These are phyloP conservation scores for Hirtodrosophila confusa DNA, from an alignment of 2,888 invertebrate genomes.

Conservation along the genomic window DNA sequence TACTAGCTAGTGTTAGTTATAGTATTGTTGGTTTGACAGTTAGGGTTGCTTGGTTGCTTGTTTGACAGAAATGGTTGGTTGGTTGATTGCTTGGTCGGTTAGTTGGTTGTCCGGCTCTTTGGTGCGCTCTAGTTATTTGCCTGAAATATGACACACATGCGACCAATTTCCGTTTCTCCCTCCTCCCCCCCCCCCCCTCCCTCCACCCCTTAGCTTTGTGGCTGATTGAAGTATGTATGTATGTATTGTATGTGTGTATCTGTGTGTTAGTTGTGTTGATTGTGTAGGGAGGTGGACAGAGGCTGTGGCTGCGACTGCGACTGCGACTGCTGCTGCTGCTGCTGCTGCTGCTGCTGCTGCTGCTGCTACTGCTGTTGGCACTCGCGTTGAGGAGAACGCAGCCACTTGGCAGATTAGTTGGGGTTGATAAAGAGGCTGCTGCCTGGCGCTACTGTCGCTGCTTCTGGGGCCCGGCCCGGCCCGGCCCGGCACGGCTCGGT, in stretches of 20 bases:
- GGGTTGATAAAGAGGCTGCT: slow-evolving; percentile 48
- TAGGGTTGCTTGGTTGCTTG: neutral
- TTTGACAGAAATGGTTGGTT: neutral
- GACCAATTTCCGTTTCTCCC: slow-evolving; percentile 21
- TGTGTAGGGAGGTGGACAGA: neutral
- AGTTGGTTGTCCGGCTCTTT: no score
- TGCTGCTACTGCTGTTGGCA: slow-evolving; percentile 21
- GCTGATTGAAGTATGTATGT: slow-evolving; percentile 15
- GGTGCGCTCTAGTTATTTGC: neutral
- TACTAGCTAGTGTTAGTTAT: no score
- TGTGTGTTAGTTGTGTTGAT: neutral
- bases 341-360: slow-evolving; percentile 4
- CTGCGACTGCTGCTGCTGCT: slow-evolving; percentile 14
- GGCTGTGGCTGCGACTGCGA: slow-evolving; percentile 1
- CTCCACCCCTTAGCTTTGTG: slow-evolving; percentile 13
- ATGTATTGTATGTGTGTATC: slow-evolving; percentile 1
- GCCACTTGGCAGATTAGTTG: slow-evolving; percentile 49
- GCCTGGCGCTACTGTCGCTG: neutral
- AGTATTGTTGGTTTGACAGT: no score
- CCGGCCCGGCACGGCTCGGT: no score
- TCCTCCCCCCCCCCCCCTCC: no score
- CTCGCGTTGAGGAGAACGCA: slow-evolving; percentile 25
- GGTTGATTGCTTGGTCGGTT: neutral
- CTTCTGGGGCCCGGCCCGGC: neutral
- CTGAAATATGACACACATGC: slow-evolving; percentile 17